Evolutionary conservation across 1,140 invertebrate species (phyloP), one percentile per base, ranked within the genome.

Genomic region (Drosophila neocordata): DNA sequence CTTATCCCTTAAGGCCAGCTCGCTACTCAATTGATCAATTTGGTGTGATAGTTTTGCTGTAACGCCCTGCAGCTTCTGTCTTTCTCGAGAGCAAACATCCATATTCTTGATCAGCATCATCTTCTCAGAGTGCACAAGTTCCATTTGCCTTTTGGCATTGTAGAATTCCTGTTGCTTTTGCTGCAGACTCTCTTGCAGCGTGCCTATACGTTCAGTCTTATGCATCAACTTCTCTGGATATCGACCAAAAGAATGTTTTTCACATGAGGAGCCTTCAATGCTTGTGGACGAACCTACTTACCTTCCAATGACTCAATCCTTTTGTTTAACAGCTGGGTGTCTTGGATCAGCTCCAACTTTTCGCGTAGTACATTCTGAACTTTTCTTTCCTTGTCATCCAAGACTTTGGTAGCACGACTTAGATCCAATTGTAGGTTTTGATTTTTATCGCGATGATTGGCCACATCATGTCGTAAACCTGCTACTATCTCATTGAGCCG

Each of bases 121-220:
- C 34, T 94, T 90, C 67, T 96, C 95, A 12, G 92, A 92, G 20
- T 93, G 89, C 0, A 95, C 91, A 1, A 92, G 92, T 73, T 96
- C 94, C 77, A 95, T 94, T 56, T 95, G 72, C 76, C 94, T 95
- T 67, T 95, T 93, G 56, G 94, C 93, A 63, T 94, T 93, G 20
- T 93, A 91, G 13, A 93, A 92, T 67, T 93, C 93, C 1, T 91
- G 92, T 27, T 95, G 94, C 5, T 92, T 90, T 68, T 95, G 94
- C 1, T 91, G 90, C 18, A 95, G 85, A 27, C 92, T 92, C 74
- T 94, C 94, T 66, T 94, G 94, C 51, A 93, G 92, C 69, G 94
- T 93, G 34, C 92, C 93, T 8, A 95, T 93, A 69, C 93, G 56
- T 4, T 61, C 77, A 0, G 44, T 67, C 58, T 63, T 79, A 9